phyloP scores from a whole-genome alignment of 1,140 invertebrate species.

The Drosophila willistoni region DNA sequence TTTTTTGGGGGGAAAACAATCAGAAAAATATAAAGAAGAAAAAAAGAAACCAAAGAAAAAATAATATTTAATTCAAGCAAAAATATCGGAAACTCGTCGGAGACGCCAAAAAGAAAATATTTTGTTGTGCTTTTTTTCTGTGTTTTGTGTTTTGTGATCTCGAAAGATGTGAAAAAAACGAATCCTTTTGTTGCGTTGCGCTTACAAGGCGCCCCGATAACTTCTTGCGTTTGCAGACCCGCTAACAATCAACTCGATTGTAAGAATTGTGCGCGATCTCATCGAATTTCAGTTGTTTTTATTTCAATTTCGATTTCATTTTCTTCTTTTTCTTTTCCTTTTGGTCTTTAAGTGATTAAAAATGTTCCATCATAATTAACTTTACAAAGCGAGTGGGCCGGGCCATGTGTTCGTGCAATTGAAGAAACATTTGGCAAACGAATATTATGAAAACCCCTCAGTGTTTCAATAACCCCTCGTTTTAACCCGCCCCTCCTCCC shows the following conservation, averaged over 20 bases:
- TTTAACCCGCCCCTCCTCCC: neutral
- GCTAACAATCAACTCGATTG: neutral
- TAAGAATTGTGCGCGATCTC: conserved; percentile 4
- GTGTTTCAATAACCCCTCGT: conserved; percentile 48
- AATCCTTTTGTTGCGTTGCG: conserved; percentile 13
- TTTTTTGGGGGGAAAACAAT: neutral
- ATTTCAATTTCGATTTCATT: conserved; percentile 26
- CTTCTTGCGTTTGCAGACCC: no score
- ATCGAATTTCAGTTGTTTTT: neutral
- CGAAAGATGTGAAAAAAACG: conserved; percentile 46
- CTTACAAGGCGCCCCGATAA: conserved; percentile 13
- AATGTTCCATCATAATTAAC: conserved; percentile 71
- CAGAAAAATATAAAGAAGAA: neutral
- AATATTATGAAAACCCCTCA: conserved; percentile 14
- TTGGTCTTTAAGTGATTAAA: conserved; percentile 12
- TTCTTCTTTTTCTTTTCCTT: neutral
- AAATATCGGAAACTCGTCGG: neutral
- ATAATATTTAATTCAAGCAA: neutral
- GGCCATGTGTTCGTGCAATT: conserved; percentile 70
- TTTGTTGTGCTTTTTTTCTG: conserved; percentile 28
- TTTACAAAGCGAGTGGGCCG: conserved; percentile 71
- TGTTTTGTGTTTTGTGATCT: conserved; percentile 32
- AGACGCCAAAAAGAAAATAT: neutral
- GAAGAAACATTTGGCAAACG: conserved; percentile 33
- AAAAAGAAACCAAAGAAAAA: neutral